Evolutionary conservation across 2,888 invertebrate species (phyloP), one percentile per base, ranked within the genome.

Genomic region (Helobdella robusta): DNA sequence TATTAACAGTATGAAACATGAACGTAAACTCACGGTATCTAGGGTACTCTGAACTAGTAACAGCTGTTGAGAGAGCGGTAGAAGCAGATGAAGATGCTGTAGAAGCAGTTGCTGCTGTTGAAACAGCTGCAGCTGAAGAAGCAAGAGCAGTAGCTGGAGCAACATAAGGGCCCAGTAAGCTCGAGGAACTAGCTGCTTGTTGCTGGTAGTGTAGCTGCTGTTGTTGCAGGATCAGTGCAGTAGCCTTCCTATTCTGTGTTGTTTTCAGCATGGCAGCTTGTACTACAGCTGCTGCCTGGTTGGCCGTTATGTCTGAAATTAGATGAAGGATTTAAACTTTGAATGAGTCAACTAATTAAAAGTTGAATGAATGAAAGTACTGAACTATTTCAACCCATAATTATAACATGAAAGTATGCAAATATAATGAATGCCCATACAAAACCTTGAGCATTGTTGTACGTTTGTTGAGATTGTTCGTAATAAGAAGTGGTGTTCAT

Each of bases 191-290:
- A 66, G 34, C 34, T 30, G 2, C 56, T 18, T 8, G 60, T 56
- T 32, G 66, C 59, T 23, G 48, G 50, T n/a, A 66, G 18, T 20
- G 64, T 50, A 32, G 69, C 34, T 20, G 54, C 23, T 2, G 64
- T 48, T 28, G 56, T 58, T 2, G 34, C 30, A 18, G n/a, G 34
- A 32, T 63, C 3, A 23, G 5, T 0, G 54, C 25, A 8, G 58
- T 52, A 20, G 59, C 30, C 34, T 66, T 44, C 23, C 44, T 61
- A 52, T 62, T 66, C 34, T 59, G 64, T 65, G 85, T 84, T 63
- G 85, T 81, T 71, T 85, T 85, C 71, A 85, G 84, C 30, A 79
- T 78, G 4, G 91, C 91, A 0, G 89, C 89, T 73, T 90, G 87
- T 0, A 92, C 91, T 0, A 91, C 89, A 0, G 91, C 91, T 56